Conservation (phyloP, 2,113 vertebrate species). For the Equus przewalskii region DNA sequence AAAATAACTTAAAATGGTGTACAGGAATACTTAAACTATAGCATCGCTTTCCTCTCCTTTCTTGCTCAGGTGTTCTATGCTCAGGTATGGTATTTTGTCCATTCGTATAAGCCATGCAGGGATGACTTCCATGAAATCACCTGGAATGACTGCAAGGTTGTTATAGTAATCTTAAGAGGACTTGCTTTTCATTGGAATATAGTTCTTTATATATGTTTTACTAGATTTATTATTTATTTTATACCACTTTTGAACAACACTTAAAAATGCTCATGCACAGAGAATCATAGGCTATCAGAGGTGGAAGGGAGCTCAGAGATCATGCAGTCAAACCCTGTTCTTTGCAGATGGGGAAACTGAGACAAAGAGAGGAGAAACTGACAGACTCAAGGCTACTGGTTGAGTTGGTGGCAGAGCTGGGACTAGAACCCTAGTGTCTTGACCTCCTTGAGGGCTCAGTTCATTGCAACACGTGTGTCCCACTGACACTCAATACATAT, state of each 20-base stretch:
- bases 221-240: not conserved
- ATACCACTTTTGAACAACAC: not conserved
- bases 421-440: not conserved
- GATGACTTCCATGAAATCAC: not conserved
- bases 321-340: rapidly evolving
- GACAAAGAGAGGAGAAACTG: not conserved
- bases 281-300: not conserved
- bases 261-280: not conserved
- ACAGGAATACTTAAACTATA: rapidly evolving
- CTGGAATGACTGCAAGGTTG: not conserved
- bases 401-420: not conserved
- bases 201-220: not conserved
- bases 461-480: not conserved
- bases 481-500: rapidly evolving
- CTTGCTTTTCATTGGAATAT: not conserved
- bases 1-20: not conserved
- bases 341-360: not conserved
- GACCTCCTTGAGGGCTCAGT: not conserved
- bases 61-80: not conserved
- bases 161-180: not conserved
- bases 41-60: no score
- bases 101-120: not conserved
- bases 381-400: not conserved
- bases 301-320: not conserved
- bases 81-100: no score